Evolutionary conservation across 2,888 invertebrate species (phyloP).

Genomic region (Blera fallax): DNA sequence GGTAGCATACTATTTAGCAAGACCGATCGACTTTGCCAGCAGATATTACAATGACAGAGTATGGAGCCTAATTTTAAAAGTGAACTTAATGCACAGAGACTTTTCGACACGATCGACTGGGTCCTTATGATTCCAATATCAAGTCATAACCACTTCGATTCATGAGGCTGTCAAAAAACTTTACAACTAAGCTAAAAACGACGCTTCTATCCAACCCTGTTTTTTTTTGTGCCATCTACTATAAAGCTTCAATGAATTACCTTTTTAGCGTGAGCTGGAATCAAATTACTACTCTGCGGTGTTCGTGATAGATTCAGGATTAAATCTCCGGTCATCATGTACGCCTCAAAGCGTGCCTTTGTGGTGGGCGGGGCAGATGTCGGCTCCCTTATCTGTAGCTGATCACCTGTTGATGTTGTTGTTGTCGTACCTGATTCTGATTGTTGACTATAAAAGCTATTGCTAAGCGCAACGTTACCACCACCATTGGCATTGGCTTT

Average conservation of each 20-base stretch:
- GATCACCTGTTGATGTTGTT: constrained; percentile 73
- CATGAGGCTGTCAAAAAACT: too few relatives aligned
- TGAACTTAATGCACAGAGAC: too few relatives aligned
- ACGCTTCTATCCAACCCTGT: too few relatives aligned
- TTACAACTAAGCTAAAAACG: too few relatives aligned
- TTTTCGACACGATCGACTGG: too few relatives aligned
- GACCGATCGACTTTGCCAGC: too few relatives aligned
- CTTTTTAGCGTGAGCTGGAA: constrained; percentile 83
- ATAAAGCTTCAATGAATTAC: constrained; percentile 75
- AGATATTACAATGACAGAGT: too few relatives aligned
- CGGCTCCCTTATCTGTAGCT: constrained; percentile 74
- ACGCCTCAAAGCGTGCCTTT: constrained; percentile 90
- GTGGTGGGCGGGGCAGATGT: constrained; percentile 79
- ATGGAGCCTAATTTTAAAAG: too few relatives aligned
- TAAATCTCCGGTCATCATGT: constrained; percentile 98
- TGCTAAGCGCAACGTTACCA: constrained; percentile 60
- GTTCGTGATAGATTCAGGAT: constrained; percentile 95
- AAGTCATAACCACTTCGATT: too few relatives aligned
- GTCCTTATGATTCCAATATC: too few relatives aligned
- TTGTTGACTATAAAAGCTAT: constrained; percentile 64
- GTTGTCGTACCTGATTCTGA: constrained; percentile 68
- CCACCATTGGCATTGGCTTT: constrained; percentile 77
- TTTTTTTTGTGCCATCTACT: too few relatives aligned
- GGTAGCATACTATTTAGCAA: too few relatives aligned
- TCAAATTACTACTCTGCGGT: constrained; percentile 86